phyloP scores from a whole-genome alignment of 2,888 invertebrate species.

The Drosophila borborema region DNA sequence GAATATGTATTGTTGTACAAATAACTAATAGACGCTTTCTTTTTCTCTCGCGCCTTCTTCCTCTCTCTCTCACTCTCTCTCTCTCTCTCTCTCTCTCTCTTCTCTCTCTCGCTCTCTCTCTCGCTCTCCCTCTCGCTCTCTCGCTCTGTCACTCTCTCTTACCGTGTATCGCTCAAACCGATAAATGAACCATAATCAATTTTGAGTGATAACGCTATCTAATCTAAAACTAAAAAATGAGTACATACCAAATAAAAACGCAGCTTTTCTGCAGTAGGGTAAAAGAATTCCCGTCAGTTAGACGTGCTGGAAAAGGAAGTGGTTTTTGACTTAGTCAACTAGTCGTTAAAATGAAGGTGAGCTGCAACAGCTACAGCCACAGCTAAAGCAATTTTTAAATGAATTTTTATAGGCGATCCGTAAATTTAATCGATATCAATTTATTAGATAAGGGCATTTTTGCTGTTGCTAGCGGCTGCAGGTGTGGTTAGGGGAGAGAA shows the following conservation, averaged over 20 bases:
- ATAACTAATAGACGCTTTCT: too few relatives aligned
- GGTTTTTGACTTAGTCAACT: neutral
- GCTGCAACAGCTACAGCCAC: neutral
- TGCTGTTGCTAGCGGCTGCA: slow-evolving; percentile 23
- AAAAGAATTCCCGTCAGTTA: slow-evolving; percentile 8
- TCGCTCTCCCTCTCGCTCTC: neutral
- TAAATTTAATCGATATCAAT: slow-evolving; percentile 20
- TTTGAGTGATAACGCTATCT: slow-evolving; percentile 52
- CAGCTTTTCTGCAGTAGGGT: slow-evolving; percentile 29
- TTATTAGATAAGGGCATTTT: slow-evolving; percentile 10
- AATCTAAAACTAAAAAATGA: slow-evolving; percentile 30
- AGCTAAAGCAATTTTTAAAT: neutral
- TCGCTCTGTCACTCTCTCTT: neutral
- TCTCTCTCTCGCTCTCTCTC: too few relatives aligned
- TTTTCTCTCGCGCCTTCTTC: too few relatives aligned
- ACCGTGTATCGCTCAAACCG: neutral
- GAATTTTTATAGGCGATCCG: neutral
- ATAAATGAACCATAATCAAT: slow-evolving; percentile 44
- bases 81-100: neutral
- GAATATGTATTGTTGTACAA: too few relatives aligned
- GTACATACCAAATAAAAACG: neutral
- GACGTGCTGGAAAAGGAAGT: neutral
- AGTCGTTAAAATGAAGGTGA: slow-evolving; percentile 46
- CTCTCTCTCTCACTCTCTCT: neutral
- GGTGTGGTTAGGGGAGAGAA: slow-evolving; percentile 19